phyloP scores from a whole-genome alignment of 2,888 invertebrate species.

The Drosophila picticornis region DNA sequence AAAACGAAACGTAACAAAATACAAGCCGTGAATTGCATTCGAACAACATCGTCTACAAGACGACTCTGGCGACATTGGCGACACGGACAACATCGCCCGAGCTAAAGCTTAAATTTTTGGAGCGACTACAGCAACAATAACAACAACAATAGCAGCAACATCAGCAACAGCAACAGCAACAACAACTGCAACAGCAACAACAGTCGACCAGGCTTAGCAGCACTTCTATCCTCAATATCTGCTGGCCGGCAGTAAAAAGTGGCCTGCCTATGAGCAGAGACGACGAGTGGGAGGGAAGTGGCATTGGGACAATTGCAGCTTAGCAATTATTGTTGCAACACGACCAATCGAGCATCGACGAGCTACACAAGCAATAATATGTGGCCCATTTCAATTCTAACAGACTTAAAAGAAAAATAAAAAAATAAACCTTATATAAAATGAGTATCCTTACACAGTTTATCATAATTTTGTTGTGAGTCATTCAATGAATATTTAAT shows the following conservation, averaged over 20 bases:
- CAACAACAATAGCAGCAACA: slow-evolving; percentile 2
- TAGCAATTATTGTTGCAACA: slow-evolving; percentile 77
- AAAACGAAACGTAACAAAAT: slow-evolving; percentile 75
- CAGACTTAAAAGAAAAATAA: neutral
- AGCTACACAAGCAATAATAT: slow-evolving; percentile 37
- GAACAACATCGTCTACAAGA: slow-evolving; percentile 85
- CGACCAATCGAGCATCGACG: slow-evolving; percentile 49
- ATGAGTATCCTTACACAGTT: neutral
- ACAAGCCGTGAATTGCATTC: slow-evolving; percentile 84
- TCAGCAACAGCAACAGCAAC: neutral
- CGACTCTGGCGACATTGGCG: slow-evolving; percentile 76
- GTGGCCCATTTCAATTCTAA: slow-evolving; percentile 41
- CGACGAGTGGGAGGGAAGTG: slow-evolving; percentile 10
- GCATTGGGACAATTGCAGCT: slow-evolving; percentile 47
- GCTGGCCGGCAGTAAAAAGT: slow-evolving; percentile 34
- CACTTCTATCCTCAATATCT: slow-evolving; percentile 40
- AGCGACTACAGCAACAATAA: slow-evolving; percentile 21
- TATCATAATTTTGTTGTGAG: neutral
- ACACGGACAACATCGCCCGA: slow-evolving; percentile 64
- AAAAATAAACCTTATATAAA: neutral
- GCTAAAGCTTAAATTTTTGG: slow-evolving; percentile 70
- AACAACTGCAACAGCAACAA: slow-evolving; percentile 6
- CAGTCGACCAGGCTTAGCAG: slow-evolving; percentile 21
- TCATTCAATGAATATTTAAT: neutral
- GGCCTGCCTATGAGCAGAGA: slow-evolving; percentile 16